Percentiles rank a stretch among this genome's conserved stretches.
Conservation (phyloP, 2,888 invertebrate species). For the Atrina japonica region DNA sequence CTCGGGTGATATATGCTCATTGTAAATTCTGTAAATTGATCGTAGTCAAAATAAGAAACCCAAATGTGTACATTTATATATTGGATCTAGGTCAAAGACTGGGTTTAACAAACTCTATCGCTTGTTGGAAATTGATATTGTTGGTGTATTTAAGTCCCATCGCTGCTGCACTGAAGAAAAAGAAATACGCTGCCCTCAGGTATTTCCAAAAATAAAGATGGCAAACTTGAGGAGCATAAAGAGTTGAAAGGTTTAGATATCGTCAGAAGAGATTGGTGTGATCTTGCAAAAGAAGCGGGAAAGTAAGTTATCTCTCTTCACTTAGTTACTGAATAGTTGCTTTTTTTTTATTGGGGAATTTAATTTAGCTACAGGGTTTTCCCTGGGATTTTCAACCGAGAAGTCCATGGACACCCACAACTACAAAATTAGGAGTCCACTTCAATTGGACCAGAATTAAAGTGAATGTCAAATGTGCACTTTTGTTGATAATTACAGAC, state of each 20-base stretch:
- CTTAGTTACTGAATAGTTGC: too few relatives aligned
- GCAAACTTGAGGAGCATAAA: constrained; percentile 85
- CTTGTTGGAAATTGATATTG: constrained; percentile 97
- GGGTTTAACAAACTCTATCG: constrained; percentile 96
- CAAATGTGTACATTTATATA: not conserved
- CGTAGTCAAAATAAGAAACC: too few relatives aligned
- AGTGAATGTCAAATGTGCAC: too few relatives aligned
- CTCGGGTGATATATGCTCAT: too few relatives aligned
- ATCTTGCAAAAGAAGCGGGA: constrained; percentile 94
- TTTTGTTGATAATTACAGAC: too few relatives aligned
- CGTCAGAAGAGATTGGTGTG: constrained; percentile 98
- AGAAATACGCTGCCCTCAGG: constrained; percentile 93
- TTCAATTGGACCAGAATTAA: too few relatives aligned
- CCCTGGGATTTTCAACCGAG: too few relatives aligned
- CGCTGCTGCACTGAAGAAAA: constrained; percentile 97
- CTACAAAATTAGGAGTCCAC: too few relatives aligned
- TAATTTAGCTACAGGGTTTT: too few relatives aligned
- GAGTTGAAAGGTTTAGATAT: constrained; percentile 98
- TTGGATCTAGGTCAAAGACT: constrained; percentile 86
- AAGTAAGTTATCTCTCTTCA: constrained; percentile 82
- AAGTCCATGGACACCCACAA: too few relatives aligned
- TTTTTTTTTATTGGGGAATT: too few relatives aligned
- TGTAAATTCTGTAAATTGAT: too few relatives aligned
- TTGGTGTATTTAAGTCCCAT: constrained; percentile 97
- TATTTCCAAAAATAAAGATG: constrained; percentile 81